Evolutionary conservation across 2,888 invertebrate species (phyloP), one percentile per base, ranked within the genome.

Genomic region (Chesias legatella): DNA sequence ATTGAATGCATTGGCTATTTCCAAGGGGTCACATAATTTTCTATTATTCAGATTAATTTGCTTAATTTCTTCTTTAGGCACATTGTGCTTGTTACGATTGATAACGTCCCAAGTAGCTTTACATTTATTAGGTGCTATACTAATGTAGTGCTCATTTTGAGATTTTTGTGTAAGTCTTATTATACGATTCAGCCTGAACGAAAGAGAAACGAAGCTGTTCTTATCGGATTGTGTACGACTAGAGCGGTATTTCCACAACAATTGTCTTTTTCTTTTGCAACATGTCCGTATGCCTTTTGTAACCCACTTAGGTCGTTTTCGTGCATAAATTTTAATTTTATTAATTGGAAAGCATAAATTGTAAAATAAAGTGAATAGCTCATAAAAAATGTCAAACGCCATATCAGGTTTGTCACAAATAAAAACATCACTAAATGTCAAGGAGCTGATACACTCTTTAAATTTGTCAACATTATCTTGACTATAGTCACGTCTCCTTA

Each of bases 121-220:
- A n/a, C n/a, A 24, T 10, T 37, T 37, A 37, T 37, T 37, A 6
- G 3, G 13, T 6, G 30, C n/a, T 6, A 8, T 24, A n/a, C 25
- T 24, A 20, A 37, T 37, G 7, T 30, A 17, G 20, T 24, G 7
- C n/a, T 32, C 21, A 20, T 32, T 39, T 23, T 27, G 32, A 13
- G 32, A 10, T 28, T 28, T 39, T 23, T 28, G 27, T 26, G 32
- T 32, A 9, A 26, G 32, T 10, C 26, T 25, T n/a, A 32, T 39
- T 24, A 39, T 27, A 11, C 20, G 20, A 20, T 20, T 20, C 4
- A 20, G 20, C 6, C 20, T 20, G 6, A 5, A 4, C 10, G 17
- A 17, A 9, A 21, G 6, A 8, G 27, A 34, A 8, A 7, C 21
- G 7, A 20, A 8, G n/a, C 3, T 34, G 10, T 27, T 20, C 7